Conservation (phyloP, 2,797 vertebrate species). For the Acipenser transmontanus region DNA sequence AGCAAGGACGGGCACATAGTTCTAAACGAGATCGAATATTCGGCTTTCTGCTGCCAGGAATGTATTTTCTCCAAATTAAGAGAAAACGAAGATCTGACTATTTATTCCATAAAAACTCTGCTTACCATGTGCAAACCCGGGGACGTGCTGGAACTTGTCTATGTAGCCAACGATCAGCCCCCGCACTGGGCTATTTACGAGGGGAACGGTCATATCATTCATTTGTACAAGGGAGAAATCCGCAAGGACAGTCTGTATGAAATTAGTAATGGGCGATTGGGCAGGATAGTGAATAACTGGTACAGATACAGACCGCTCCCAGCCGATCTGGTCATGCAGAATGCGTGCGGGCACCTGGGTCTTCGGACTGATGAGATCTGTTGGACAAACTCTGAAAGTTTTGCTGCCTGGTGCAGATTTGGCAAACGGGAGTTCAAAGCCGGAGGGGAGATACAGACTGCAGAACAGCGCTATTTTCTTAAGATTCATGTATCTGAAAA, state of each 20-base stretch:
- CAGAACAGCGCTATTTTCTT: slow-evolving; percentile 83
- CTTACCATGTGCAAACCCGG: slow-evolving; percentile 90
- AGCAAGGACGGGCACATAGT: slow-evolving; percentile 70
- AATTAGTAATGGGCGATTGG: slow-evolving; percentile 77
- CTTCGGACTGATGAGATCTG: slow-evolving; percentile 87
- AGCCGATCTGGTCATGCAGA: slow-evolving; percentile 93
- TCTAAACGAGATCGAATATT: slow-evolving; percentile 89
- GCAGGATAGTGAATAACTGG: slow-evolving; percentile 91
- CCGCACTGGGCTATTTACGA: slow-evolving; percentile 95
- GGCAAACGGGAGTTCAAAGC: slow-evolving; percentile 97
- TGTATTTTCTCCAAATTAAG: slow-evolving; percentile 98
- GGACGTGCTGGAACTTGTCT: slow-evolving; percentile 92
- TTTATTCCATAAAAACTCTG: slow-evolving; percentile 81
- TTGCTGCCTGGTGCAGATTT: slow-evolving; percentile 98
- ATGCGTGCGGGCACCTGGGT: slow-evolving; percentile 89
- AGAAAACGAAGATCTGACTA: slow-evolving; percentile 85
- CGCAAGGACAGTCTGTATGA: slow-evolving; percentile 91
- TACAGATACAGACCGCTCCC: slow-evolving; percentile 93
- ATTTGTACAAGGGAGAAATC: slow-evolving; percentile 93
- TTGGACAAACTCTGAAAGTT: slow-evolving; percentile 98
- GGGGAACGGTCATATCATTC: slow-evolving; percentile 84
- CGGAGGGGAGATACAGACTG: slow-evolving; percentile 82
- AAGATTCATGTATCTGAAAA: slow-evolving; percentile 85
- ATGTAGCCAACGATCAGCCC: slow-evolving; percentile 60
- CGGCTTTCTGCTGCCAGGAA: slow-evolving; percentile 92